Percentiles rank a stretch among this genome's conserved stretches.
phyloP scores from a whole-genome alignment of 2,888 invertebrate species.

The Silvanus unidentatus region DNA sequence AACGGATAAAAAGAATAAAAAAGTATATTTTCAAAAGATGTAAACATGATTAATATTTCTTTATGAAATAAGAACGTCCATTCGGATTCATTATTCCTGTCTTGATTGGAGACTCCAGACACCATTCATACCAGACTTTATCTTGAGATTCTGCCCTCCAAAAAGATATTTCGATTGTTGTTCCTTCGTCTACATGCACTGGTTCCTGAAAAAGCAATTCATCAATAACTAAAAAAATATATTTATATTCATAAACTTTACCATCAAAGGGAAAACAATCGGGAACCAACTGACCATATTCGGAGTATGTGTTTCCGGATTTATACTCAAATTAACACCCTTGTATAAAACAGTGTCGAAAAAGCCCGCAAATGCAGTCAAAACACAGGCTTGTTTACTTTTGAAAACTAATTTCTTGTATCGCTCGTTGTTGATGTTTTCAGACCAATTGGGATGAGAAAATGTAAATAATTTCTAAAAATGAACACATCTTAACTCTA shows the following conservation, averaged over 20 bases:
- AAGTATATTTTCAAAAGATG: background rate
- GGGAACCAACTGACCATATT: slow-evolving; percentile 99
- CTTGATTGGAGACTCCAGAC: slow-evolving; percentile 57
- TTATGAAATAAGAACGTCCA: slow-evolving; percentile 67
- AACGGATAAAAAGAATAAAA: too few relatives aligned
- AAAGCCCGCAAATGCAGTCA: slow-evolving; percentile 95
- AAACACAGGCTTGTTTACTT: slow-evolving; percentile 66
- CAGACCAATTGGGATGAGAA: slow-evolving; percentile 78
- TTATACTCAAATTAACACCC: slow-evolving; percentile 80
- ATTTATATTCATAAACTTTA: slow-evolving; percentile 39
- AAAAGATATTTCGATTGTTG: slow-evolving; percentile 71
- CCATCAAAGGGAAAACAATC: slow-evolving; percentile 84
- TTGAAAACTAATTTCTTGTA: slow-evolving; percentile 63
- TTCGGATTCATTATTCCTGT: slow-evolving; percentile 63
- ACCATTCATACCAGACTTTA: slow-evolving; percentile 97
- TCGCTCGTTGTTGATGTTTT: slow-evolving; percentile 64
- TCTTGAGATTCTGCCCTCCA: slow-evolving; percentile 77
- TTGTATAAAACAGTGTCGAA: slow-evolving; percentile 86
- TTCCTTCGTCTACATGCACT: slow-evolving; percentile 63
- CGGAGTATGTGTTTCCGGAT: slow-evolving; percentile 79
- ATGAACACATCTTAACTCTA: background rate
- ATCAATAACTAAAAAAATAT: slow-evolving; percentile 1
- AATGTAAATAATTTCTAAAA: slow-evolving; percentile 76
- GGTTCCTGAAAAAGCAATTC: slow-evolving; percentile 57
- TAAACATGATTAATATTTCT: slow-evolving; percentile 30